These are phyloP conservation scores for Stomorhina lunata DNA, from an alignment of 2,888 invertebrate species.

Conservation along the genomic window DNA sequence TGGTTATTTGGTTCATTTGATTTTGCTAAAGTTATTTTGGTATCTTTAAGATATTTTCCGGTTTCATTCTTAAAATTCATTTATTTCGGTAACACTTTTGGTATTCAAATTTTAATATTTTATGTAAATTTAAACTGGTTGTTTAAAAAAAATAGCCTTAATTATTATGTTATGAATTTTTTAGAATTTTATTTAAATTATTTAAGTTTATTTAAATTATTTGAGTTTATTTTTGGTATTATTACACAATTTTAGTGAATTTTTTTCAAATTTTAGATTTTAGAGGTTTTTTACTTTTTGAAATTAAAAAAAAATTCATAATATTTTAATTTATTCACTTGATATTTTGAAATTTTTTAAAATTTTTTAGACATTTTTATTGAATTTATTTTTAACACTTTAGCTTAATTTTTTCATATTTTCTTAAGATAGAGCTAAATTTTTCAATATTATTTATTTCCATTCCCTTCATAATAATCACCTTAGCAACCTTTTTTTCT, in stretches of 20 bases:
- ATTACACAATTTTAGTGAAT: too few species aligned
- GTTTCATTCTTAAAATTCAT: neutral
- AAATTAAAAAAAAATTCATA: too few species aligned
- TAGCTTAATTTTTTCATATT: neutral
- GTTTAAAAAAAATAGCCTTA: too few species aligned
- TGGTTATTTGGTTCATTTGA: too few species aligned
- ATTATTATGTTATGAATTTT: too few species aligned
- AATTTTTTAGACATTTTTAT: neutral
- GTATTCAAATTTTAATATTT: neutral
- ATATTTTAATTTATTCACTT: too few species aligned
- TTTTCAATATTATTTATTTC: conserved; percentile 27
- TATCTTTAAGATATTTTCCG: neutral
- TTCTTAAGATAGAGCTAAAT: neutral
- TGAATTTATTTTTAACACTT: neutral
- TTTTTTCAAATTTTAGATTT: too few species aligned
- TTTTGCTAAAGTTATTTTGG: neutral
- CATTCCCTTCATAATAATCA: conserved; percentile 27
- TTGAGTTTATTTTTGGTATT: too few species aligned
- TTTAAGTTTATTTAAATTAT: too few species aligned
- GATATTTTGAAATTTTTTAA: neutral
- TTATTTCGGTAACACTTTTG: neutral
- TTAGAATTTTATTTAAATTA: too few species aligned
- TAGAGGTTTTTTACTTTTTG: too few species aligned
- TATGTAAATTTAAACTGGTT: neutral
- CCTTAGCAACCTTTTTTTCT: conserved; percentile 55